Base-by-base conservation (phyloP, 2,888 invertebrate species). In the Rhagonycha fulva region DNA sequence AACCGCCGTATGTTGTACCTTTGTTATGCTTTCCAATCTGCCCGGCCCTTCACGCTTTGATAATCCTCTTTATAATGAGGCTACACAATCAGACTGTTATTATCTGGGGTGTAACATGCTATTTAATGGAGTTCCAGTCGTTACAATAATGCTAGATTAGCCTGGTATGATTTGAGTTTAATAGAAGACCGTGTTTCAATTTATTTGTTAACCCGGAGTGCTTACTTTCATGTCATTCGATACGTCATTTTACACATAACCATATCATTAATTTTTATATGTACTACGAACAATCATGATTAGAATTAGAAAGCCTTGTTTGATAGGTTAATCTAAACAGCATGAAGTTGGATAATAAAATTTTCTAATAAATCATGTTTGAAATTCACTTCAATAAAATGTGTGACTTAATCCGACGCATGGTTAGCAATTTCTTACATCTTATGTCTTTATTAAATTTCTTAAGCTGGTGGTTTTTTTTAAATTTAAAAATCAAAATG, bases 41-140 rank as follows among this genome's bases (percentile, higher is more conserved):
- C 75, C 76, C 73, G 70, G 73, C 70, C 75, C 77, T 81, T 81
- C 81, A 81, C 80, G 81, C 76, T 78, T 80, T 78, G 77, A 63
- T 71, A 78, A 74, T 70, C 75, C 76, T 72, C 73, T 78, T 78
- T 78, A 78, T 80, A 80, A 80, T 78, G 81, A 80, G 78, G 80
- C 82, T 77, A 80, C 82, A 82, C 84, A 85, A 84, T 85, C 84
- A 84, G 81, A 83, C 81, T 81, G 82, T 84, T 84, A 84, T 85
- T 84, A 85, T 85, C 82, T 84, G 79, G 83, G 83, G 84, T 82
- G 83, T 84, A 84, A 84, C 84, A 79, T 80, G 78, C 82, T 80
- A 83, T 82, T 83, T 83, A 84, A 83, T 83, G 78, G 82, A 83
- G 81, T 80, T 79, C 78, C 81, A 81, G 80, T 79, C 80, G 78